These are phyloP conservation scores for Calosoma granatense DNA, from an alignment of 1,140 invertebrate genomes.

Conservation along the genomic window DNA sequence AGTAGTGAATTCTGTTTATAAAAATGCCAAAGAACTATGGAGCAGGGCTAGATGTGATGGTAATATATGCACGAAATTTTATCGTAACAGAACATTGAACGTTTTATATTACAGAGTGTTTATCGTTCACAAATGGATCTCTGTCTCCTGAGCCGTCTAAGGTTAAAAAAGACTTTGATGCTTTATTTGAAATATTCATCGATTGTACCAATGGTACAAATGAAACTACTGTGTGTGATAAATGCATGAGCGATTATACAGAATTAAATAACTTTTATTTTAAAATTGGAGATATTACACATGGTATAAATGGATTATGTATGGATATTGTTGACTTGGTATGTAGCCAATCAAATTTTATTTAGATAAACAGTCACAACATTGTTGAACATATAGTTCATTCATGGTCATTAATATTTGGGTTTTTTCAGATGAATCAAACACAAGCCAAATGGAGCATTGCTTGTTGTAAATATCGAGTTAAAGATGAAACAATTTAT, in stretches of 20 bases:
- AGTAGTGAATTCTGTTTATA: slow-evolving; percentile 39
- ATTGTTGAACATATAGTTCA: too few species aligned
- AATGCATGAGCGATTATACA: slow-evolving; percentile 41
- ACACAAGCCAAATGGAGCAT: slow-evolving; percentile 45
- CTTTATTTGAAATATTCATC: slow-evolving; percentile 36
- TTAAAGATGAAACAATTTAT: slow-evolving; percentile 41
- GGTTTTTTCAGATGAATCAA: slow-evolving; percentile 42
- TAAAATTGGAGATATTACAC: slow-evolving; percentile 39
- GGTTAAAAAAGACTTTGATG: slow-evolving; percentile 37
- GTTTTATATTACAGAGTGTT: slow-evolving; percentile 39
- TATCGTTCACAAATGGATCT: slow-evolving; percentile 32
- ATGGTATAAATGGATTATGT: slow-evolving; percentile 43
- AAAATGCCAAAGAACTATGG: slow-evolving; percentile 40
- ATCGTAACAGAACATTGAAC: slow-evolving; percentile 11
- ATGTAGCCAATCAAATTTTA: slow-evolving; percentile 29
- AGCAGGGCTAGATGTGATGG: slow-evolving; percentile 44
- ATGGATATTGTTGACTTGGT: slow-evolving; percentile 50
- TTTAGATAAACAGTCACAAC: too few species aligned
- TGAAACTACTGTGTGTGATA: slow-evolving; percentile 35
- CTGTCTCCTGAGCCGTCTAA: slow-evolving; percentile 33
- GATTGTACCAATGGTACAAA: slow-evolving; percentile 33
- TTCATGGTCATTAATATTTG: too few species aligned
- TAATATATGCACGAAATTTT: slow-evolving; percentile 26
- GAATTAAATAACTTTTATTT: slow-evolving; percentile 41
- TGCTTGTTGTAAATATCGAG: slow-evolving; percentile 42